Evolutionary conservation across 2,888 invertebrate genomes (phyloP).

Genomic region (Aproaerema taeniolella): DNA sequence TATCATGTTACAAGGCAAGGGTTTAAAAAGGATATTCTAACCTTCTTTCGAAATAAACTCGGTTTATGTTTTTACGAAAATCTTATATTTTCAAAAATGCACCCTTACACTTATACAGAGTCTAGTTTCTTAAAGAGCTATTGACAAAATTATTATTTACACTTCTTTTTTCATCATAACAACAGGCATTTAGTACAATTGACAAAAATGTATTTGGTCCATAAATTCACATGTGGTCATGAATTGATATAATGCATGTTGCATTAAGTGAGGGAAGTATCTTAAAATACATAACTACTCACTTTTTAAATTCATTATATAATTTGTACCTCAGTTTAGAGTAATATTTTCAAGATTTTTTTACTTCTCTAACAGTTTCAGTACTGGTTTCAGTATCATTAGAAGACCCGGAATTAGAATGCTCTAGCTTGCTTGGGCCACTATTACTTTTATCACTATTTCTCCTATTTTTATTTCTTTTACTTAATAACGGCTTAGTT

Average conservation of each 20-base stretch:
- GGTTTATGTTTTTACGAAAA: background rate
- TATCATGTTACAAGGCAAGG: background rate
- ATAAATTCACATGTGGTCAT: no score
- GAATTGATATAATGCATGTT: no score
- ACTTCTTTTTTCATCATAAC: no score
- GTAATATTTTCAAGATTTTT: no score
- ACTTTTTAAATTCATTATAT: no score
- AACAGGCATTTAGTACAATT: no score
- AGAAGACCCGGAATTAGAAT: slow-evolving; percentile 78
- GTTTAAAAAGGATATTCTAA: background rate
- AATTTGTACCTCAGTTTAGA: no score
- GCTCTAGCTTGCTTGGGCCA: slow-evolving; percentile 52
- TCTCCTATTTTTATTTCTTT: slow-evolving; percentile 40
- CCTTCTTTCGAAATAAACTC: background rate
- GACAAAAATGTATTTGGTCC: no score
- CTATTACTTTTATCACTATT: slow-evolving; percentile 32
- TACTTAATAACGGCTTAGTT: slow-evolving; percentile 49
- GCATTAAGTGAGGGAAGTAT: no score
- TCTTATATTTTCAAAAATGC: slow-evolving; percentile 30
- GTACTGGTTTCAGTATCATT: slow-evolving; percentile 74
- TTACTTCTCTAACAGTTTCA: slow-evolving; percentile 62
- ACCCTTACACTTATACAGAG: slow-evolving; percentile 23
- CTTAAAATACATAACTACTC: no score
- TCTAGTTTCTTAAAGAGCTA: background rate
- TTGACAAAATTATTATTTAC: background rate